Conservation (phyloP, 1,140 invertebrate species). For the Bombyx mandarina region DNA sequence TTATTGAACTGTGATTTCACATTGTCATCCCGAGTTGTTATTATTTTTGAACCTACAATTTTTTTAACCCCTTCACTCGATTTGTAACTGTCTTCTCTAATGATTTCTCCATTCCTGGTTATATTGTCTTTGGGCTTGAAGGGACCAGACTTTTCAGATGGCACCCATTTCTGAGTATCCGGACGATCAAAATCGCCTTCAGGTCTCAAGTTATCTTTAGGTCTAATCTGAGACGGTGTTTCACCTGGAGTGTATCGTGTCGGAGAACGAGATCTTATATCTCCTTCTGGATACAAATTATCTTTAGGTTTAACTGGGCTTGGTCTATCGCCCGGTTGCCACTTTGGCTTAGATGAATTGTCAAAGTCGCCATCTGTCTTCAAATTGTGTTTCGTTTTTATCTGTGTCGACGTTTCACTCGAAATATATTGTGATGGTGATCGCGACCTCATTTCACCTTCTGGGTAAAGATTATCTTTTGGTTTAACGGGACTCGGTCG, state of each 20-base stretch:
- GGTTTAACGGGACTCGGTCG: slow-evolving; percentile 66
- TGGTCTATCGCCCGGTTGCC: slow-evolving; percentile 71
- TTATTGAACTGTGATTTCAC: slow-evolving; percentile 12
- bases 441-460: slow-evolving; percentile 63
- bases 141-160: slow-evolving; percentile 72
- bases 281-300: slow-evolving; percentile 74
- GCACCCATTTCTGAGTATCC: slow-evolving; percentile 47
- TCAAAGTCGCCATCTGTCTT: slow-evolving; percentile 74
- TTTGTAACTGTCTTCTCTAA: slow-evolving; percentile 14
- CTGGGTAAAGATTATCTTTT: slow-evolving; percentile 73
- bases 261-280: slow-evolving; percentile 22
- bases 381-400: slow-evolving; percentile 69
- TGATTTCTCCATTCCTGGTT: slow-evolving; percentile 71
- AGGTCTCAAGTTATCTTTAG: slow-evolving; percentile 72
- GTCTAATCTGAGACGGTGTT: slow-evolving; percentile 22
- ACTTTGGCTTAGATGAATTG: slow-evolving; percentile 49
- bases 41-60: slow-evolving; percentile 24
- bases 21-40: slow-evolving; percentile 20
- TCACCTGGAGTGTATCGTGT: neutral
- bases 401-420: slow-evolving; percentile 14
- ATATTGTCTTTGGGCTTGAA: slow-evolving; percentile 72
- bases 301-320: slow-evolving; percentile 69
- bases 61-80: slow-evolving; percentile 40
- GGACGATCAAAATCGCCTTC: slow-evolving; percentile 69
- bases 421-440: slow-evolving; percentile 24